Conservation (phyloP, 2,113 vertebrate species). For the Sinocyclocheilus anshuiensis region DNA sequence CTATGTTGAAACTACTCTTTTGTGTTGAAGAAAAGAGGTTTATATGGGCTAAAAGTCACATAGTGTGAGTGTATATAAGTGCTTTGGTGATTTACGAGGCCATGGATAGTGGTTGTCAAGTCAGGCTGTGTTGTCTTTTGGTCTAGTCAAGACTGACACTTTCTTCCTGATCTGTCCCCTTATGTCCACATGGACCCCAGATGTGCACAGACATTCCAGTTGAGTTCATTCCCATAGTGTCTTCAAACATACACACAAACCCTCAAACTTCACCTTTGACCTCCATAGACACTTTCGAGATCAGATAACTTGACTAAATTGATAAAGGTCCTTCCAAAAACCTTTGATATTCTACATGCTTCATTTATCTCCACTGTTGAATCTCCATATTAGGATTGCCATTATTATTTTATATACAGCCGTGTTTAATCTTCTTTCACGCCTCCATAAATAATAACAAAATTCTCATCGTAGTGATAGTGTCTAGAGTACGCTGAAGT, state of each 20-base stretch:
- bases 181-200: constrained; percentile 56
- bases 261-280: constrained; percentile 24
- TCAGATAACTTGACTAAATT: not conserved
- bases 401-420: no score
- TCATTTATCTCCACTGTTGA: not conserved
- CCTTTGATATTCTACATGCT: not conserved
- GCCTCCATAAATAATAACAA: constrained; percentile 20
- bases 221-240: constrained; percentile 38
- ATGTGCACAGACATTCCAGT: constrained; percentile 54
- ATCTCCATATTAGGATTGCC: not conserved
- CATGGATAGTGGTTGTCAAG: constrained; percentile 50
- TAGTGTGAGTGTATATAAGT: constrained; percentile 18
- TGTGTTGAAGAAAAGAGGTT: constrained; percentile 23
- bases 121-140: constrained; percentile 56
- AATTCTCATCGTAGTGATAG: not conserved
- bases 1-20: not conserved
- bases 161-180: constrained; percentile 40
- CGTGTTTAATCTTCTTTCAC: not conserved
- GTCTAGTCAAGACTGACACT: constrained; percentile 55
- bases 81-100: constrained; percentile 51
- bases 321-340: not conserved
- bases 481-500: not conserved
- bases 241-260: constrained; percentile 27
- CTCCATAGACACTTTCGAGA: not conserved
- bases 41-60: constrained; percentile 4